phyloP scores from a whole-genome alignment of 2,113 vertebrate species.

The Ivindomyrus marchei region DNA sequence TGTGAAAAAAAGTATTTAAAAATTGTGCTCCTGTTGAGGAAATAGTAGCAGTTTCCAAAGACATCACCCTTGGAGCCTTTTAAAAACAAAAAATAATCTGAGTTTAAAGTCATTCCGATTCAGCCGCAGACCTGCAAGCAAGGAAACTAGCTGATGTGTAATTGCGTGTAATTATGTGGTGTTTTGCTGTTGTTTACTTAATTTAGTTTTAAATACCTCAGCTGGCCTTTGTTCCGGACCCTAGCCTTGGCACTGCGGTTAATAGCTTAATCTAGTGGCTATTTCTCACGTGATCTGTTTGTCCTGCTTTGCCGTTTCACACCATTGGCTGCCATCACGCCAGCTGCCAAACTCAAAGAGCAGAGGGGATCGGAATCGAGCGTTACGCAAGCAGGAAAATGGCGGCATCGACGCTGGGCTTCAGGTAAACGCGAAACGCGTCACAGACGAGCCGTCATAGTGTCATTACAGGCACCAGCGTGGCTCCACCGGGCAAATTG shows the following conservation, averaged over 20 bases:
- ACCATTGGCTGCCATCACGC: neutral
- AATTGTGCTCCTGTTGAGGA: neutral
- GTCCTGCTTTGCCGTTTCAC: constrained; percentile 12
- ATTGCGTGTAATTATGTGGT: constrained; percentile 1
- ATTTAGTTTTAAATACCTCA: constrained; percentile 11
- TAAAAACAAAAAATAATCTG: neutral
- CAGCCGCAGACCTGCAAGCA: neutral
- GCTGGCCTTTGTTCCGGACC: neutral
- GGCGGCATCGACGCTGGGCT: neutral
- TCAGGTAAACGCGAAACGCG: neutral
- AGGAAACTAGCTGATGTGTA: neutral
- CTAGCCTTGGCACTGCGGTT: neutral
- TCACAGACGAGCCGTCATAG: neutral
- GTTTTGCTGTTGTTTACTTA: neutral
- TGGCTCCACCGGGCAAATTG: neutral
- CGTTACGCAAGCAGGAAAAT: neutral
- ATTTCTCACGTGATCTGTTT: constrained; percentile 18
- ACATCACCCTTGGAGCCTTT: neutral
- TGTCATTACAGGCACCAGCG: neutral
- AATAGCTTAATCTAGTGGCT: constrained; percentile 1
- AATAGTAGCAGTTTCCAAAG: neutral
- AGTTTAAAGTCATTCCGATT: neutral
- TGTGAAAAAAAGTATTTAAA: neutral
- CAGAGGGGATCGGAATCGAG: neutral
- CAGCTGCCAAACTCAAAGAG: neutral